phyloP scores from a whole-genome alignment of 2,113 vertebrate species.

The Guaruba guarouba region DNA sequence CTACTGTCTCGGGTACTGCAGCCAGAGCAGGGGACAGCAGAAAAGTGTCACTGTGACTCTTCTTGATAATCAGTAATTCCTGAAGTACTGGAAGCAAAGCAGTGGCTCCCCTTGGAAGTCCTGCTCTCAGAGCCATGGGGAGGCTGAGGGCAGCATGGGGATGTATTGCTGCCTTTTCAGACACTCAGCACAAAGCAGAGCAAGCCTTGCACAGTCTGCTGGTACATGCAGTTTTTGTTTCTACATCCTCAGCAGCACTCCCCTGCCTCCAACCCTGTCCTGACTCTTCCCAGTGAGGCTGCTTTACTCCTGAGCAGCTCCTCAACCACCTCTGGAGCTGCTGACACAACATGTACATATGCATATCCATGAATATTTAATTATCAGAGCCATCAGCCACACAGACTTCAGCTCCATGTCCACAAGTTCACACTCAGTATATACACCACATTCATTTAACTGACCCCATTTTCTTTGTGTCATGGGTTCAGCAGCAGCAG shows the following conservation, averaged over 20 bases:
- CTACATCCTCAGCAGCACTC: background rate
- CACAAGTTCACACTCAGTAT: background rate
- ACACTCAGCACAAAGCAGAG: background rate
- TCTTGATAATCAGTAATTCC: fast-evolving
- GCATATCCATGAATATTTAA: background rate
- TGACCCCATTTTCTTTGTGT: background rate
- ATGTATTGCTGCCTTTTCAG: fast-evolving
- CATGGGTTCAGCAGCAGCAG: too few relatives aligned
- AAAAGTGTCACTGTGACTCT: background rate
- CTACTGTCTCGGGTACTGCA: fast-evolving
- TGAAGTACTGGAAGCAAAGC: background rate
- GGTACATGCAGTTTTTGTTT: background rate
- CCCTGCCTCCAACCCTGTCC: background rate
- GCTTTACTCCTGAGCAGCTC: background rate
- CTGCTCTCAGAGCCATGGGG: fast-evolving
- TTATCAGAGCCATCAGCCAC: background rate
- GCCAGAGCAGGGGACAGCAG: background rate
- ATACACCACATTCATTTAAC: background rate
- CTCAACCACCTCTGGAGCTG: background rate
- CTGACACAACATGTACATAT: fast-evolving
- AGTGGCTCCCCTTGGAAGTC: fast-evolving
- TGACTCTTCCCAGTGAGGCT: background rate
- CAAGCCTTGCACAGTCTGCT: fast-evolving
- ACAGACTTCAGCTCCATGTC: background rate
- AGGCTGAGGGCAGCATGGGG: background rate